Evolutionary conservation across 2,888 invertebrate genomes (phyloP).

Genomic region (Drosophila pseudotalamancana): DNA sequence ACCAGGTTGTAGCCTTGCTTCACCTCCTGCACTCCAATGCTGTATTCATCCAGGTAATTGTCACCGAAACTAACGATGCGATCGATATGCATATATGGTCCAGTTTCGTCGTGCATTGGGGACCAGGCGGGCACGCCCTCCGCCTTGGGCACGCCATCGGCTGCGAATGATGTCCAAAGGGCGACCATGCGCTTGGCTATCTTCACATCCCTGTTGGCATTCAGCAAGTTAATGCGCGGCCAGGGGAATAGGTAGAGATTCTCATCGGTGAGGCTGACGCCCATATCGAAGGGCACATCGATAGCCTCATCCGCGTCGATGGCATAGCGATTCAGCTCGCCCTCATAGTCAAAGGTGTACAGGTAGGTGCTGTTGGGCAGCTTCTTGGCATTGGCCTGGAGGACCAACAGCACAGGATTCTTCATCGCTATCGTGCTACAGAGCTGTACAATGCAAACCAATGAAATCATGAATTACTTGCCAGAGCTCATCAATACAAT

Average conservation of each 20-base stretch:
- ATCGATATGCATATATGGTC: slow-evolving; percentile 83
- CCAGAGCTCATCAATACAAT: background rate
- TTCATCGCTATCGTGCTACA: slow-evolving; percentile 85
- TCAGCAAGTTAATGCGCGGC: slow-evolving; percentile 77
- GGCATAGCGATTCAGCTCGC: slow-evolving; percentile 83
- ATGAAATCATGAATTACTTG: background rate
- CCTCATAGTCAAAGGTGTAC: slow-evolving; percentile 85
- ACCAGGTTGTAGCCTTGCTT: slow-evolving; percentile 75
- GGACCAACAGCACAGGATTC: slow-evolving; percentile 84
- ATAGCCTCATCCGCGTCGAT: slow-evolving; percentile 77
- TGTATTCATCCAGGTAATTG: slow-evolving; percentile 82
- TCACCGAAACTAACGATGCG: slow-evolving; percentile 71
- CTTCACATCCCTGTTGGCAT: slow-evolving; percentile 82
- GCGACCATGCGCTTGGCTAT: slow-evolving; percentile 85
- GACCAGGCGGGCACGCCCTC: slow-evolving; percentile 79
- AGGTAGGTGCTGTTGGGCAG: slow-evolving; percentile 84
- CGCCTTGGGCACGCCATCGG: slow-evolving; percentile 78
- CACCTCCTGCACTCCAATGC: slow-evolving; percentile 74
- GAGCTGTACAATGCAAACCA: slow-evolving; percentile 78
- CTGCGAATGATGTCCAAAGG: slow-evolving; percentile 83
- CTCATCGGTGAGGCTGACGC: slow-evolving; percentile 87
- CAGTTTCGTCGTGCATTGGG: slow-evolving; percentile 79
- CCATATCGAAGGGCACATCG: slow-evolving; percentile 84
- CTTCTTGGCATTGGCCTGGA: slow-evolving; percentile 83
- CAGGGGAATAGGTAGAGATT: slow-evolving; percentile 86